These are phyloP conservation scores for Eclectus roratus DNA, from an alignment of 2,113 vertebrate genomes.

Conservation along the genomic window DNA sequence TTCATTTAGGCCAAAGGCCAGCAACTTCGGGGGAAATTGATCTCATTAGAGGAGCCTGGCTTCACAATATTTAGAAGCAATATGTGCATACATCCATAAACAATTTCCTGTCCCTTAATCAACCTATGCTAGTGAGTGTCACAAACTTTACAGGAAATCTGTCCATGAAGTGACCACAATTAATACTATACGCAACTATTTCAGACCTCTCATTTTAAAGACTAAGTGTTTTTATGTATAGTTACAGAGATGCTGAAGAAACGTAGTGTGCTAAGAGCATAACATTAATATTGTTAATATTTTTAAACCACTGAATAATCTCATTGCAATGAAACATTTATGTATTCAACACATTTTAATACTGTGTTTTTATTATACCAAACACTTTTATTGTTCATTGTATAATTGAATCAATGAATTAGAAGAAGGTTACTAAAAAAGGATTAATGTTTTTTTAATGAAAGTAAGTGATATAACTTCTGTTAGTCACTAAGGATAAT, in stretches of 20 bases:
- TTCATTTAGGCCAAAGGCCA: not conserved
- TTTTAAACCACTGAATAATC: slow-evolving; percentile 5
- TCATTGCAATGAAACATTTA: slow-evolving; percentile 49
- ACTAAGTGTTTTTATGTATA: not conserved
- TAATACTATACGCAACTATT: not conserved
- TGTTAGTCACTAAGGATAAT: slow-evolving; percentile 60
- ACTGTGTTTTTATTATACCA: slow-evolving; percentile 36
- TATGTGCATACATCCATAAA: not conserved
- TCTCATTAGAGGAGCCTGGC: not conserved
- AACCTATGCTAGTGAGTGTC: not conserved
- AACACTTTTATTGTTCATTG: slow-evolving; percentile 56
- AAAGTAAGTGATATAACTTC: slow-evolving; percentile 56
- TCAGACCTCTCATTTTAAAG: not conserved
- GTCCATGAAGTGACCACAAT: not conserved
- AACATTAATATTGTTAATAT: slow-evolving; percentile 14
- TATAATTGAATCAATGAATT: slow-evolving; percentile 69
- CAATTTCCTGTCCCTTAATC: not conserved
- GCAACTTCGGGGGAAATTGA: not conserved
- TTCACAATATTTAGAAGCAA: not conserved
- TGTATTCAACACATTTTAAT: slow-evolving; percentile 40
- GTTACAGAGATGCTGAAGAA: not conserved
- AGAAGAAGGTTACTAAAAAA: slow-evolving; percentile 60
- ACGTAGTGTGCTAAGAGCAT: not conserved
- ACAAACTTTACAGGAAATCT: not conserved
- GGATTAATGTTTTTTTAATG: slow-evolving; percentile 70